Percentiles rank a stretch among this genome's conserved stretches.
phyloP scores from a whole-genome alignment of 2,113 vertebrate genomes.

The Corythoichthys haematopterus region DNA sequence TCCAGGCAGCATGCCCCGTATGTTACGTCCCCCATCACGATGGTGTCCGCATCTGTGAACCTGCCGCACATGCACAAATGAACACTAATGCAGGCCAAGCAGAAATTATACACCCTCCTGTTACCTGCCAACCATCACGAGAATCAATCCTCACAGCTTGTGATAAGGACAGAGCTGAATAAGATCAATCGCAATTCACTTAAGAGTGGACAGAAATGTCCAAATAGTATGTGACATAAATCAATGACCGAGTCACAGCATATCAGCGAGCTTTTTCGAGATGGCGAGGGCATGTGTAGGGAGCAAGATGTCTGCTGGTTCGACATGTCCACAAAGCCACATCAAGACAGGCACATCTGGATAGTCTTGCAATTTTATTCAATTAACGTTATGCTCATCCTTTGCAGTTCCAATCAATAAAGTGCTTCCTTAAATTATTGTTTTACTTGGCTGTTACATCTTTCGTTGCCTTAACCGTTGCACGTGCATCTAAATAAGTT shows the following conservation, averaged over 20 bases:
- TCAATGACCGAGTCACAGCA: constrained; percentile 28
- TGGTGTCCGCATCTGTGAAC: constrained; percentile 86
- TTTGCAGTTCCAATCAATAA: not conserved
- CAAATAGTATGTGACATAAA: constrained; percentile 26
- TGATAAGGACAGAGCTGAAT: constrained; percentile 33
- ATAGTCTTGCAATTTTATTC: not conserved
- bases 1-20: constrained; percentile 97
- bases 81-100: constrained; percentile 20
- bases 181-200: constrained; percentile 36
- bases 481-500: not conserved
- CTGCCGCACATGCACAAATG: constrained; percentile 56
- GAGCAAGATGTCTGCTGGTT: constrained; percentile 18
- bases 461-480: not conserved
- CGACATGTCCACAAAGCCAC: not conserved
- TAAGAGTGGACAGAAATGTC: constrained; percentile 14
- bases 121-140: constrained; percentile 8
- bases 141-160: constrained; percentile 34
- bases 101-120: constrained; percentile 12
- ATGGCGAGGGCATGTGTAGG: constrained; percentile 5
- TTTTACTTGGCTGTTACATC: not conserved
- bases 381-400: not conserved
- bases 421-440: not conserved
- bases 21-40: constrained; percentile 96
- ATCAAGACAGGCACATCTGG: not conserved
- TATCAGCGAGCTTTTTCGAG: constrained; percentile 18